Evolutionary conservation across 2,113 vertebrate species (phyloP), one percentile per base, ranked within the genome.

Genomic region (Anoura caudifer): DNA sequence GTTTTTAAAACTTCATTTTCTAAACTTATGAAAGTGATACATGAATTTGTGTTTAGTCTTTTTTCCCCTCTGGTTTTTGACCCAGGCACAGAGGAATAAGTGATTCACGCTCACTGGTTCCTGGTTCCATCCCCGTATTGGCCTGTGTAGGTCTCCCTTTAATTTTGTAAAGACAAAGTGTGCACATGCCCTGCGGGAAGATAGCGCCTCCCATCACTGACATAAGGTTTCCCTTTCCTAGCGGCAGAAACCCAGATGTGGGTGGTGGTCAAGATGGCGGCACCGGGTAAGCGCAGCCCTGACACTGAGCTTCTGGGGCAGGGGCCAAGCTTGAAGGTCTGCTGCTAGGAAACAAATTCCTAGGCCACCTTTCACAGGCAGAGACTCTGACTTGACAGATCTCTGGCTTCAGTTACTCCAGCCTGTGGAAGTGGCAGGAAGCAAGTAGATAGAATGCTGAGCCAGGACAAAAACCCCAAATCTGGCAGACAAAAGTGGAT

Each of bases 1-100:
- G 38, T 79, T 54, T 94, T 33, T 13, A 63, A 89, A 80, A 36
- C 1, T 14, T 65, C 36, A 45, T 52, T 92, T 97, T 92, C 59
- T 67, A 70, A 95, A 89, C 36, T 82, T 31, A 47, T n/a, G 16
- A 33, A 75, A 45, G 6, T 36, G 16, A 77, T 45, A 17, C 5
- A 50, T 50, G 11, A 80, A 47, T 56, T n/a, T 81, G n/a, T 47
- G 38, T 41, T 79, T 89, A 45, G 54, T 52, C 9, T n/a, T 81
- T 54, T 43, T 54, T 26, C 3, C 10, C 3, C 52, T 79, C 36
- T n/a, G n/a, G 16, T 87, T 50, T 92, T 56, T 79, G 45, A 90
- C 24, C 65, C 70, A 73, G n/a, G n/a, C 31, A 15, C 26, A 5
- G 50, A 82, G 19, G 33, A 38, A 26, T 65, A 50, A n/a, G 43